These are phyloP conservation scores for Patella ulyssiponensis DNA, from an alignment of 2,888 invertebrate species.

Conservation along the genomic window DNA sequence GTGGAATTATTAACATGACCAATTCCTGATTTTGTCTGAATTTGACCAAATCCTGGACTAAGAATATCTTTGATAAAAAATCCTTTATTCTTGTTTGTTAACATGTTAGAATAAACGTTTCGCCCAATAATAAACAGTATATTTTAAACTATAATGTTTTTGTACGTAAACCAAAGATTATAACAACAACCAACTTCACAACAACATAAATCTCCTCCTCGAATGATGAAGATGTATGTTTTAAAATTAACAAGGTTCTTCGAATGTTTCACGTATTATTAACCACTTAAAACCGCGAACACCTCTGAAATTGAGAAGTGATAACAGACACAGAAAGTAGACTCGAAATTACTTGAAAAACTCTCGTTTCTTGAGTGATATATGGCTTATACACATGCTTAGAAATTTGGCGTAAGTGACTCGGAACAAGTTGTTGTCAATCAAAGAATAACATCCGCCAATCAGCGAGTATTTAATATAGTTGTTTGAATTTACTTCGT, in stretches of 20 bases:
- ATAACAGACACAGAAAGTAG: no score
- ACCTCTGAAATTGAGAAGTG: no score
- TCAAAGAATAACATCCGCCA: not conserved
- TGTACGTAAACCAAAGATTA: not conserved
- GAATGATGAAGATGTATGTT: no score
- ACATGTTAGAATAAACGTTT: not conserved
- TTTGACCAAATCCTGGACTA: not conserved
- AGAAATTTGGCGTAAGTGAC: not conserved
- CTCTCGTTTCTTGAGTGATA: not conserved
- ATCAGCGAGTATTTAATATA: not conserved
- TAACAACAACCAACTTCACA: not conserved
- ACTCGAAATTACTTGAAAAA: no score
- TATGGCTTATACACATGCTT: not conserved
- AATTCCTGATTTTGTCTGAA: no score
- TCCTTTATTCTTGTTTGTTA: not conserved
- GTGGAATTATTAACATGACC: no score
- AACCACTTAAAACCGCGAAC: no score
- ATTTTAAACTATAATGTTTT: no score
- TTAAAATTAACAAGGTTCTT: no score
- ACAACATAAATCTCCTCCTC: not conserved
- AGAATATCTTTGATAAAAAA: constrained; percentile 8
- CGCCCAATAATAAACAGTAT: no score
- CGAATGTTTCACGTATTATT: no score
- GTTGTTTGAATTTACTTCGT: no score
- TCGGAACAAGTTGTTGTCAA: not conserved